Base-by-base conservation (phyloP, 2,113 vertebrate genomes). In the Donacobius atricapilla region DNA sequence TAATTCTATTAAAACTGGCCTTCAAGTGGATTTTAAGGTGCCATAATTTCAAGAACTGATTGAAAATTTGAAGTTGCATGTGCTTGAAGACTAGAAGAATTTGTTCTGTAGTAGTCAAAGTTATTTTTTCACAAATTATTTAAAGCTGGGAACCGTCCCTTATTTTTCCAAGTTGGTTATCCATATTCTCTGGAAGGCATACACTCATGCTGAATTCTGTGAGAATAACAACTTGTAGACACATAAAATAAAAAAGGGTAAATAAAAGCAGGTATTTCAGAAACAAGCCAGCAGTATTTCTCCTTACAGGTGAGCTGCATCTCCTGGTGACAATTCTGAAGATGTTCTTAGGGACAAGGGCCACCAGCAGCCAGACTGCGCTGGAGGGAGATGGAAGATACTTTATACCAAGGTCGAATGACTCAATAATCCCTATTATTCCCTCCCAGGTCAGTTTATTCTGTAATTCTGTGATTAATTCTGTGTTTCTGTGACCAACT, bases 21-120 rank as follows among this genome's bases (percentile, higher is more conserved):
- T 90, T 68, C 33, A 69, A 65, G 35, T 6, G 10, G 9, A 33
- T 30, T 48, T 87, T 57, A 56, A 56, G 0, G 0, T 1, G 1
- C 2, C 7, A 3, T 33, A 20, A 37, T 27, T 45, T 61, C 39
- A 69, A 57, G 4, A 51, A 44, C 5, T 3, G 6, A 40, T 37
- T 57, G 22, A 9, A 73, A 65, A 77, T 37, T 14, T 15, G 7
- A 58, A 71, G 3, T 4, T 37, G 12, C 12, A 9, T 16, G 22
- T 18, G 5, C 4, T 56, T 51, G 31, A 92, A 51, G 11, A 27
- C 31, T 17, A 24, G 13, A 87, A 68, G 10, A 9, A 2, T 44
- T 37, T 7, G 7, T 16, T n/a, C 11, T 19, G 11, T 6, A 14
- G 17, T 44, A 56, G 56, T 25, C 11, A 42, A 47, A 66, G 6